These are phyloP conservation scores for Sebastes wilsoni DNA, from an alignment of 2,797 vertebrate genomes.

Conservation along the genomic window DNA sequence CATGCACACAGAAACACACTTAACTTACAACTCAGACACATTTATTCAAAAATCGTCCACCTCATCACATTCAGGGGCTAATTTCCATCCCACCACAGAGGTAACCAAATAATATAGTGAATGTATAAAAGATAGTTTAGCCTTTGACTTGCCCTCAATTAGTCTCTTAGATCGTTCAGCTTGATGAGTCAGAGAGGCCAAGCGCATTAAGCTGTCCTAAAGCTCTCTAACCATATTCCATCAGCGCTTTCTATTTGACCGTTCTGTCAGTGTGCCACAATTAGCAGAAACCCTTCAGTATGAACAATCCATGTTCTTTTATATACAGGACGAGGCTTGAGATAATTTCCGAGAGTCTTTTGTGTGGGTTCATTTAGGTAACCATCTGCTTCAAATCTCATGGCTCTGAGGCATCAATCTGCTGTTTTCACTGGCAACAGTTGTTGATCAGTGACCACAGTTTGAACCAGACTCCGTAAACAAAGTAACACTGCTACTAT, in stretches of 20 bases:
- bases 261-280: slow-evolving; percentile 31
- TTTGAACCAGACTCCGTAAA: background rate
- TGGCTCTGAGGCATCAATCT: slow-evolving; percentile 44
- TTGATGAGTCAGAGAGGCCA: slow-evolving; percentile 69
- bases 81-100: slow-evolving; percentile 56
- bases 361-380: slow-evolving; percentile 28
- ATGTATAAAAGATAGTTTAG: slow-evolving; percentile 66
- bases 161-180: slow-evolving; percentile 58
- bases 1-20: background rate
- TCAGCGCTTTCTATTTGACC: slow-evolving; percentile 47
- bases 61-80: slow-evolving; percentile 17
- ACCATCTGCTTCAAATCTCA: slow-evolving; percentile 43
- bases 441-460: slow-evolving; percentile 29
- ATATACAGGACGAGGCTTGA: slow-evolving; percentile 7
- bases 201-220: slow-evolving; percentile 63
- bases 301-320: slow-evolving; percentile 28
- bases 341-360: slow-evolving; percentile 28
- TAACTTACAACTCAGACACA: background rate
- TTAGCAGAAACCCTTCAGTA: slow-evolving; percentile 36
- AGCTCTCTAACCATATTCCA: slow-evolving; percentile 52
- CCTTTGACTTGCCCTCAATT: slow-evolving; percentile 73
- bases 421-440: slow-evolving; percentile 12
- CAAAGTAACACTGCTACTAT: background rate
- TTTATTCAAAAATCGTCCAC: slow-evolving; percentile 43
- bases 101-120: slow-evolving; percentile 54